Evolutionary conservation across 2,797 vertebrate species (phyloP).

Genomic region (Oreortyx pictus): DNA sequence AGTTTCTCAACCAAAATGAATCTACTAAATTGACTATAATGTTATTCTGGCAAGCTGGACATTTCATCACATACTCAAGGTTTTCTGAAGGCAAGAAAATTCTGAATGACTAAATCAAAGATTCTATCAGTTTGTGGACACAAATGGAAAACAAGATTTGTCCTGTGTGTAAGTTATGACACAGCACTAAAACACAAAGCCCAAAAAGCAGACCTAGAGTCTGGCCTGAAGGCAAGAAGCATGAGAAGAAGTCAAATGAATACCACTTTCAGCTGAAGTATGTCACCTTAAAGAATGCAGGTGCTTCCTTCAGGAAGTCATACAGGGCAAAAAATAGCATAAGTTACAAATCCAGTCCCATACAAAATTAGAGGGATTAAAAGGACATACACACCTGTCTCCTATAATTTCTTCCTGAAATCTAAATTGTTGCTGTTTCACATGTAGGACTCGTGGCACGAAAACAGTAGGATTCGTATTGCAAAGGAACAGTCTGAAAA

Average conservation of each 20-base stretch:
- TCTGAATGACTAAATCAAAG: neutral
- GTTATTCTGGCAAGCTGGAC: neutral
- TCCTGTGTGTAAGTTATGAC: neutral
- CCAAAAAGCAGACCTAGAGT: neutral
- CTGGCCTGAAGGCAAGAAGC: neutral
- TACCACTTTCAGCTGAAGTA: neutral
- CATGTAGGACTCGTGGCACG: rapidly evolving
- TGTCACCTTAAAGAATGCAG: neutral
- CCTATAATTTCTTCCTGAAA: neutral
- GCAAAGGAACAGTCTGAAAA: neutral
- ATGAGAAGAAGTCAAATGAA: neutral
- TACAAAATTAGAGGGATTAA: neutral
- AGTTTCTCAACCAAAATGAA: neutral
- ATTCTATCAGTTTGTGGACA: rapidly evolving
- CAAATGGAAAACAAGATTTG: neutral
- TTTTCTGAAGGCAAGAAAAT: neutral
- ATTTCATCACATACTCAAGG: neutral
- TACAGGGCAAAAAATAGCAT: neutral
- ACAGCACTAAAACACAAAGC: rapidly evolving
- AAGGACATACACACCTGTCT: neutral
- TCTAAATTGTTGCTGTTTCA: neutral
- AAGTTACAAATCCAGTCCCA: neutral
- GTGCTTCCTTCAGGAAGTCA: neutral
- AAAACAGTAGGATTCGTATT: neutral
- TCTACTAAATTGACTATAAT: neutral